Evolutionary conservation across 2,888 invertebrate species (phyloP), one percentile per base, ranked within the genome.

Genomic region (Leptopterna dolabrata): DNA sequence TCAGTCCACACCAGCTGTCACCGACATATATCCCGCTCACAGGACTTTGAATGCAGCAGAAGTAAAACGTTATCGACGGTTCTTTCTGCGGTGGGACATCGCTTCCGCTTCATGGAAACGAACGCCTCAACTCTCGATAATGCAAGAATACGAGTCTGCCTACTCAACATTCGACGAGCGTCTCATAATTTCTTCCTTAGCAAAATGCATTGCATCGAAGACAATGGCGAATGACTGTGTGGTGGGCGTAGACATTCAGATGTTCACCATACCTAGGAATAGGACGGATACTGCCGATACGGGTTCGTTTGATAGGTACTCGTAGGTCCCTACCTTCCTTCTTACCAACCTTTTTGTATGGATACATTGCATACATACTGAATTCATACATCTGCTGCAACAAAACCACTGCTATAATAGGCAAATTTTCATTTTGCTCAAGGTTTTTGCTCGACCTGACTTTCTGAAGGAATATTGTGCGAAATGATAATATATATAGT

Each of bases 71-170:
- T 63, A 63, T 63, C 63, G 63, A 63, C 11, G 11, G 63, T 19
- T 63, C 63, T 63, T 63, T 63, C 24, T 63, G 24, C 63, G 63
- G 63, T n/a, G 16, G 7, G 4, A 51, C n/a, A n/a, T 0, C 63
- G 63, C 63, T 63, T 63, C 63, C 63, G 63, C 63, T 63, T 24
- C 63, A 24, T 24, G 63, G 63, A 63, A 27, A n/a, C 51, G 51
- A 51, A 19, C 63, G 55, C 55, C 63, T 63, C 63, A 24, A 63
- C 24, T 24, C 19, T 63, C 24, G 63, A 63, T 63, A 63, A 63
- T 63, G 63, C 63, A 24, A 63, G 63, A 63, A 63, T 63, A 63
- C 63, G 63, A 63, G 63, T 63, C 63, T 63, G 63, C 63, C 63
- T 19, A 63, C 63, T 63, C 63, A 24, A 24, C 7, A 63, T 24